These are phyloP conservation scores for Vultur gryphus DNA, from an alignment of 2,797 vertebrate genomes.

Conservation along the genomic window DNA sequence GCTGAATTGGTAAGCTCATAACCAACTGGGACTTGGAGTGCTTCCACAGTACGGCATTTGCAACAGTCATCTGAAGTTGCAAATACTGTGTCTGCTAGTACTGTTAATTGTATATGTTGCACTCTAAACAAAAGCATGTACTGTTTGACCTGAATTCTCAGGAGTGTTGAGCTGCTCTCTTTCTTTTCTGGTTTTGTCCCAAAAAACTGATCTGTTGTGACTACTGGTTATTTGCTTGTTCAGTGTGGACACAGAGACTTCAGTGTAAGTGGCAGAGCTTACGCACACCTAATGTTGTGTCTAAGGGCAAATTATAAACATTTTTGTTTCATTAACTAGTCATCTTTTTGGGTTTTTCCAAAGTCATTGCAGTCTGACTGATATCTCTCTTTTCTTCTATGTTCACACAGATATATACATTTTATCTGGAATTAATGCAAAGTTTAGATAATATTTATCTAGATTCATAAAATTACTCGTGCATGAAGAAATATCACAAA, in stretches of 20 bases:
- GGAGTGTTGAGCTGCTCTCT: background rate
- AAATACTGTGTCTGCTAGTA: background rate
- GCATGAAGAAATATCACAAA: background rate
- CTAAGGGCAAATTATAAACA: background rate
- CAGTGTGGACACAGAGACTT: background rate
- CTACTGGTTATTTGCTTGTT: background rate
- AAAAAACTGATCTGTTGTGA: background rate
- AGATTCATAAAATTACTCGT: background rate
- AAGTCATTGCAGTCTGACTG: background rate
- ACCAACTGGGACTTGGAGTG: background rate
- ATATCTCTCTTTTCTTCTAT: background rate
- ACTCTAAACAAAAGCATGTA: background rate
- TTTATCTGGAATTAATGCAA: background rate
- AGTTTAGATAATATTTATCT: background rate
- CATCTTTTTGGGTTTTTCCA: background rate
- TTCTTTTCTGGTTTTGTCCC: background rate
- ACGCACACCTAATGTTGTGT: rapidly evolving
- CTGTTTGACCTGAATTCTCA: background rate
- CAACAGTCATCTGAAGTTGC: background rate
- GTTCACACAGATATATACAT: background rate
- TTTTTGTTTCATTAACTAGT: background rate
- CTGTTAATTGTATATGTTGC: background rate
- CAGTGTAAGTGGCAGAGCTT: background rate
- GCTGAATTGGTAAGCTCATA: background rate
- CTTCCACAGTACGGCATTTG: background rate